Base-by-base conservation (phyloP, 2,113 vertebrate genomes). In the Prolemur simus region DNA sequence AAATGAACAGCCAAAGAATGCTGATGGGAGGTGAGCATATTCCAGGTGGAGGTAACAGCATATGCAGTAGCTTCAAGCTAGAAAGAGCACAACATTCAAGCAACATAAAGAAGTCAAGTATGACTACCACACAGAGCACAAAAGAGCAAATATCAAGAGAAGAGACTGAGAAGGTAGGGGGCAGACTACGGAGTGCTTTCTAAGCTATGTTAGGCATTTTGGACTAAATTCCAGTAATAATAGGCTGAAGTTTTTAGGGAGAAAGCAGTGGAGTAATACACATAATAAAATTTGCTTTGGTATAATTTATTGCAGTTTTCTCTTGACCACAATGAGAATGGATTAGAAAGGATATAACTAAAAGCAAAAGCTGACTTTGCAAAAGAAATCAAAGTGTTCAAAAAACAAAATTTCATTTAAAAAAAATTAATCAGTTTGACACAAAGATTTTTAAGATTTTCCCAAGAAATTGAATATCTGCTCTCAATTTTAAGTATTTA, bases 361-460 rank as follows among this genome's bases (percentile, higher is more conserved):
- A 97, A 93, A 92, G 29, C 74, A 95, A 96, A 91, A 87, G 56
- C 34, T 73, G 7, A 93, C 63, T 96, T 76, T 96, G 32, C 45
- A 89, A 76, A 95, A 83, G 5, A 83, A 95, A 73, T 71, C 3
- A 42, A 58, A 94, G 4, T 5, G 12, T 58, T 82, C 18, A 42
- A 69, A 86, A 85, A 54, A 42, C 0, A 92, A 89, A 96, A 96
- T 58, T 60, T 96, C 47, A 54, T 54, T 90, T 80, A 20, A 88
- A 80, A 90, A 92, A 47, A 45, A 77, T 63, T 60, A 56, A 78
- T 54, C 15, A 89, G 27, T 93, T 47, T 25, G 21, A 85, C 2
- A 74, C 23, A 3, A 74, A 92, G 49, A 95, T 78, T 90, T 32
- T n/a, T 60, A 88, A 71, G 23, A 8, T 39, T 85, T 91, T 91